phyloP scores from a whole-genome alignment of 2,113 vertebrate species.

The Butastur rufipennis region DNA sequence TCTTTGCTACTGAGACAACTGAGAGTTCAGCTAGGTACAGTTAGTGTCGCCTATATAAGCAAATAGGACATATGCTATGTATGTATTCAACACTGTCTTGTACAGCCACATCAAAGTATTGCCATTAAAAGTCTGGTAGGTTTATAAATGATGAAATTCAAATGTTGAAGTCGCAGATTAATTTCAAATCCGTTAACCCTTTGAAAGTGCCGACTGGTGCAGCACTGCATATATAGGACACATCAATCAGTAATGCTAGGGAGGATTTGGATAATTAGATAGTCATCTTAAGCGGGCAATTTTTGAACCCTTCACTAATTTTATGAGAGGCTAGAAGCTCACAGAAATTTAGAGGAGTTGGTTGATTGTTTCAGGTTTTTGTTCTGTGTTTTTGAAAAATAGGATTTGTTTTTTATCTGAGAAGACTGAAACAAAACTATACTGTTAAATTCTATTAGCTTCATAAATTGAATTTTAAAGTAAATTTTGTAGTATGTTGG shows the following conservation, averaged over 20 bases:
- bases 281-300: background rate
- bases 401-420: background rate
- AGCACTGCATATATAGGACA: background rate
- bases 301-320: background rate
- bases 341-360: background rate
- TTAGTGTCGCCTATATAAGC: background rate
- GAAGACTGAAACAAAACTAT: background rate
- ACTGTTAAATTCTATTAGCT: background rate
- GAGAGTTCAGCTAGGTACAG: background rate
- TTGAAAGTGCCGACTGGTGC: background rate
- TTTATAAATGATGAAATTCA: background rate
- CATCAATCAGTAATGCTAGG: background rate
- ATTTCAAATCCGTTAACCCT: background rate
- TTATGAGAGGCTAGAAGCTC: background rate
- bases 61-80: background rate
- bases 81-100: background rate
- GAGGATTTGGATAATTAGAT: background rate
- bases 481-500: background rate
- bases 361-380: background rate
- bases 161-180: background rate
- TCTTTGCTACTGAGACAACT: background rate
- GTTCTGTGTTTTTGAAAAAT: background rate
- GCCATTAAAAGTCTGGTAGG: background rate
- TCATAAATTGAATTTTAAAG: background rate
- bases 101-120: background rate